Conservation (phyloP, 2,113 vertebrate species). For the Synodontis membranacea region DNA sequence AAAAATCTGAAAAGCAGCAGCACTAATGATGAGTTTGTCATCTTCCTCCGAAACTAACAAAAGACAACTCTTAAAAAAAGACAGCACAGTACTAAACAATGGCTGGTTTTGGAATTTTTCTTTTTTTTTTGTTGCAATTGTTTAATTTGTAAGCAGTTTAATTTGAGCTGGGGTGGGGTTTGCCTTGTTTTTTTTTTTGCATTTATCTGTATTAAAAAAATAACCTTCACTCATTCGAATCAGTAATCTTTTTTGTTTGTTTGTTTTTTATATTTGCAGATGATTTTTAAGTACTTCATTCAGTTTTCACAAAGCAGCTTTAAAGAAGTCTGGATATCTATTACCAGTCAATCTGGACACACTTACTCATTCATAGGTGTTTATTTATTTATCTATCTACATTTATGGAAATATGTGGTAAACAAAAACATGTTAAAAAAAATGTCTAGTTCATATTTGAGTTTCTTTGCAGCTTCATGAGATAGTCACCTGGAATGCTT, state of each 20-base stretch:
- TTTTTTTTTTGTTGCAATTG: too few relatives aligned
- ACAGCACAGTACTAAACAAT: not conserved
- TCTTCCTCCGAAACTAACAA: not conserved
- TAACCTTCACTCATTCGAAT: not conserved
- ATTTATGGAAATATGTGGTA: too few relatives aligned
- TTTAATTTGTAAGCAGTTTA: not conserved
- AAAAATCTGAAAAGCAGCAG: not conserved
- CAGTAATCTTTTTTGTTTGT: not conserved
- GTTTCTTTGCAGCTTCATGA: too few relatives aligned
- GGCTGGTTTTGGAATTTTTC: not conserved
- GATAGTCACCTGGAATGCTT: too few relatives aligned
- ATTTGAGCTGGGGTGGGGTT: not conserved
- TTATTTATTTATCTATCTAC: too few relatives aligned
- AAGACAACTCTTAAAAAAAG: not conserved
- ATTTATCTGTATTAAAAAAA: not conserved
- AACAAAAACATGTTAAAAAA: too few relatives aligned
- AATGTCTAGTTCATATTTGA: too few relatives aligned
- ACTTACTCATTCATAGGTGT: too few relatives aligned
- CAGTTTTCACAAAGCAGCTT: not conserved
- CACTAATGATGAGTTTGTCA: not conserved
- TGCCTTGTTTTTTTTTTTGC: not conserved
- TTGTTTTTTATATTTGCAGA: not conserved
- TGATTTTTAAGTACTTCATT: not conserved
- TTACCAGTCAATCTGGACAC: too few relatives aligned
- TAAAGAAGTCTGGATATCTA: not conserved